These are phyloP conservation scores for Coenonympha glycerion DNA, from an alignment of 2,888 invertebrate genomes.

Conservation along the genomic window DNA sequence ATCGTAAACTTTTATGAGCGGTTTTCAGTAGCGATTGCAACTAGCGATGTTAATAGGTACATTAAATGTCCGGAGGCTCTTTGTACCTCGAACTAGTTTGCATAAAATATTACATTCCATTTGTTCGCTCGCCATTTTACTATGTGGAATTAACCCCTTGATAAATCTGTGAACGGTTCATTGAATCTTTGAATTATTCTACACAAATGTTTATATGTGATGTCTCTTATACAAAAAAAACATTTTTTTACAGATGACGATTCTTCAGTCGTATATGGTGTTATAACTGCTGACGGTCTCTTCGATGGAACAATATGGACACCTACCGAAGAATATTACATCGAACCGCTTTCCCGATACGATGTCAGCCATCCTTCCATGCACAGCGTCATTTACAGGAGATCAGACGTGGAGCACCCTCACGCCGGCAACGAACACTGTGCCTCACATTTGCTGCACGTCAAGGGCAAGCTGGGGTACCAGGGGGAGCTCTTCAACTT, in stretches of 20 bases:
- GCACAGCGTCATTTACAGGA: slow-evolving; percentile 90
- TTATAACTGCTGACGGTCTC: slow-evolving; percentile 89
- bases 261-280: slow-evolving; percentile 86
- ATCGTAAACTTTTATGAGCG: slow-evolving; percentile 74
- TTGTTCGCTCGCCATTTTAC: slow-evolving; percentile 49
- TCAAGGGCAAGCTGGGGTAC: slow-evolving; percentile 55
- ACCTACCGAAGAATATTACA: slow-evolving; percentile 85
- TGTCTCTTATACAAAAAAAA: too few species aligned
- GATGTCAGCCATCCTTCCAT: slow-evolving; percentile 72
- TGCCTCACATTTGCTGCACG: slow-evolving; percentile 78
- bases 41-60: slow-evolving; percentile 72
- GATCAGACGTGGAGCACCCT: slow-evolving; percentile 82
- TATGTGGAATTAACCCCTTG: slow-evolving; percentile 42
- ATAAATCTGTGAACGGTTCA: slow-evolving; percentile 2
- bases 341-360: slow-evolving; percentile 87
- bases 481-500: slow-evolving; percentile 61
- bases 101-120: slow-evolving; percentile 65
- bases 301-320: slow-evolving; percentile 93
- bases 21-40: slow-evolving; percentile 63
- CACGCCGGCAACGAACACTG: slow-evolving; percentile 57
- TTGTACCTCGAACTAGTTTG: slow-evolving; percentile 70
- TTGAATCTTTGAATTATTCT: not conserved
- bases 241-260: slow-evolving; percentile 88
- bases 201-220: too few species aligned
- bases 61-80: slow-evolving; percentile 58